Base-by-base conservation (phyloP, 2,113 vertebrate species). In the Seriola rivoliana region DNA sequence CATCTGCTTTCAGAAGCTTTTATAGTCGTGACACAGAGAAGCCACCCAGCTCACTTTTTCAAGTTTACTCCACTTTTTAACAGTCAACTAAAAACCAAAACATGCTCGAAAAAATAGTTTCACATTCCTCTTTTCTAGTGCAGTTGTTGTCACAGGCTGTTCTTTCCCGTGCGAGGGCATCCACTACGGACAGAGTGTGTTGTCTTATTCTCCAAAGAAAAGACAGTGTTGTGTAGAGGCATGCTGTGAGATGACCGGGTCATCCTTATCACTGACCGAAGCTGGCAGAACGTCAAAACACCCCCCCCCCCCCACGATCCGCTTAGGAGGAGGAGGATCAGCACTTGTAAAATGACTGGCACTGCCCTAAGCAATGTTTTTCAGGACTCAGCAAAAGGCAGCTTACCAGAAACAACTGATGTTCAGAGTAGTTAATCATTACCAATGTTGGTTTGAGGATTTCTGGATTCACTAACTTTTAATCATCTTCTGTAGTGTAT, bases 191-290 rank as follows among this genome's bases (percentile, higher is more conserved):
- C 72, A 38, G n/a, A 34, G 29, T 40, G 62, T 71, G 71, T 82
- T 84, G 86, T 89, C 75, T 81, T 68, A 38, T 76, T 69, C 86
- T 40, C 68, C 19, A 11, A 85, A 89, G 74, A 87, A 81, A 85
- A 76, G 80, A 52, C 71, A 58, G 80, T 48, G 81, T 36, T 88
- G 85, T 68, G 75, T 69, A 9, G 81, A 40, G 54, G 78, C 85
- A 81, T 62, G 82, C 85, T 88, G 80, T 34, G 87, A 87, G 74
- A 65, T 84, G 88, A 92, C 89, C 79, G 48, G 90, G 89, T 92
- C 90, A 80, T 75, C 60, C 91, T 91, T 94, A 92, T 93, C 92
- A 64, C 77, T 88, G 76, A 89, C 89, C 79, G 32, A 58, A 54
- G 64, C 78, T 85, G 90, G 85, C 69, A 66, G 77, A 82, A 71